These are phyloP conservation scores for Oreochromis niloticus DNA, from an alignment of 2,113 vertebrate species.

Conservation along the genomic window DNA sequence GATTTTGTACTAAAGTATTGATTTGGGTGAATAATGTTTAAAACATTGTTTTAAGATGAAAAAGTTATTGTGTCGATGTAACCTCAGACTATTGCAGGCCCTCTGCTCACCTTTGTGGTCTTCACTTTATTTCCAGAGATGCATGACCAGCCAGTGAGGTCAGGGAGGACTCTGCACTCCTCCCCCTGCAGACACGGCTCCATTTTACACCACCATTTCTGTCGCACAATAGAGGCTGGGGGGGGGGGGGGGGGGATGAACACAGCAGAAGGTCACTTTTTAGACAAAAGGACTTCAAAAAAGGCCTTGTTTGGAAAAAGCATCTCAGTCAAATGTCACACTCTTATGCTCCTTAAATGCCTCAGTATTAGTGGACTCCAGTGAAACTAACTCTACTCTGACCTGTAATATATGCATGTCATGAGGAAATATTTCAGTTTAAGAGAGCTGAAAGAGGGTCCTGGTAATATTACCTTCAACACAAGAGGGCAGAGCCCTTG, in stretches of 20 bases:
- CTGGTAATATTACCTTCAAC: conserved; percentile 83
- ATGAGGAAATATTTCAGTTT: background rate
- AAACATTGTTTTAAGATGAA: background rate
- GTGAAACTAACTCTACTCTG: background rate
- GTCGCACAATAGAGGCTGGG: conserved; percentile 85
- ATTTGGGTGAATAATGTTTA: background rate
- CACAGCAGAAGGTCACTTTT: conserved; percentile 35
- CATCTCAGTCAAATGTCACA: conserved; percentile 5
- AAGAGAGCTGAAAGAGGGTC: conserved; percentile 8
- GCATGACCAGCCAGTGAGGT: conserved; percentile 94
- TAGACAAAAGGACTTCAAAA: conserved; percentile 15
- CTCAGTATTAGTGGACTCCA: background rate
- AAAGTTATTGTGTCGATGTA: background rate
- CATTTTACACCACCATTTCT: conserved; percentile 98
- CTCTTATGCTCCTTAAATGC: background rate
- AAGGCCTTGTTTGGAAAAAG: background rate
- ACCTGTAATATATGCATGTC: conserved; percentile 8
- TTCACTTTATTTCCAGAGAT: conserved; percentile 96
- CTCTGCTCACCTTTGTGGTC: conserved; percentile 88
- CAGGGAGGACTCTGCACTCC: conserved; percentile 90
- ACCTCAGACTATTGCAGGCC: background rate
- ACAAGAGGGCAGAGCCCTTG: conserved; percentile 85
- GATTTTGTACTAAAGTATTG: background rate
- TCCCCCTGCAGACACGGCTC: conserved; percentile 87
- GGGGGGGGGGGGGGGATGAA: background rate